phyloP scores from a whole-genome alignment of 2,888 invertebrate genomes.

The Metacarcinus magister region DNA sequence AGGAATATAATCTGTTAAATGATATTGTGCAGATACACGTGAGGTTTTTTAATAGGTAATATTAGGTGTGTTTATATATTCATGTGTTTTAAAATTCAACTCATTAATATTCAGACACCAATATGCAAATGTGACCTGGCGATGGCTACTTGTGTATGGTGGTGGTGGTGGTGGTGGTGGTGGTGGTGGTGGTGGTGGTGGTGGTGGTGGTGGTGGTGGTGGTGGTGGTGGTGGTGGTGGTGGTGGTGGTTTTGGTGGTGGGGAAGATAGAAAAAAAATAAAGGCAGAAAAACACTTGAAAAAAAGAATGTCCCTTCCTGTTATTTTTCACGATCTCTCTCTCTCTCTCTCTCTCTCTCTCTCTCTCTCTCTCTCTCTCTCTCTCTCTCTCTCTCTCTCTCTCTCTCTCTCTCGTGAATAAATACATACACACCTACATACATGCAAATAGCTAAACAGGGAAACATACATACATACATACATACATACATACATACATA shows the following conservation, averaged over 20 bases:
- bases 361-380: constrained; percentile 2
- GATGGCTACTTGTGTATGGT: too few species aligned
- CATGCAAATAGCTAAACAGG: too few species aligned
- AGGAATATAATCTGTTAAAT: background rate
- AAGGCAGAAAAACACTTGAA: background rate
- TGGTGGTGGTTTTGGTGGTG: background rate
- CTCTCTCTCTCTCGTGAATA: background rate
- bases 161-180: too few species aligned
- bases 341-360: constrained; percentile 2
- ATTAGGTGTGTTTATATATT: background rate
- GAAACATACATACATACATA: too few species aligned
- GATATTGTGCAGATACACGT: background rate
- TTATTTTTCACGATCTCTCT: background rate
- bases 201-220: too few species aligned
- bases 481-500: background rate
- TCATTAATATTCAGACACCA: background rate
- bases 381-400: constrained; percentile 21
- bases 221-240: too few species aligned
- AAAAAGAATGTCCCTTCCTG: background rate
- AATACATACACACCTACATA: background rate
- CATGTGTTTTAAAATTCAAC: background rate
- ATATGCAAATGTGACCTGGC: too few species aligned
- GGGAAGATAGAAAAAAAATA: background rate
- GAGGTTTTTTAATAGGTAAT: background rate
- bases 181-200: too few species aligned